A percentile compares a stretch with the other conserved stretches of the same genome.
phyloP scores from a whole-genome alignment of 2,888 invertebrate genomes.

The Eupithecia insigniata region DNA sequence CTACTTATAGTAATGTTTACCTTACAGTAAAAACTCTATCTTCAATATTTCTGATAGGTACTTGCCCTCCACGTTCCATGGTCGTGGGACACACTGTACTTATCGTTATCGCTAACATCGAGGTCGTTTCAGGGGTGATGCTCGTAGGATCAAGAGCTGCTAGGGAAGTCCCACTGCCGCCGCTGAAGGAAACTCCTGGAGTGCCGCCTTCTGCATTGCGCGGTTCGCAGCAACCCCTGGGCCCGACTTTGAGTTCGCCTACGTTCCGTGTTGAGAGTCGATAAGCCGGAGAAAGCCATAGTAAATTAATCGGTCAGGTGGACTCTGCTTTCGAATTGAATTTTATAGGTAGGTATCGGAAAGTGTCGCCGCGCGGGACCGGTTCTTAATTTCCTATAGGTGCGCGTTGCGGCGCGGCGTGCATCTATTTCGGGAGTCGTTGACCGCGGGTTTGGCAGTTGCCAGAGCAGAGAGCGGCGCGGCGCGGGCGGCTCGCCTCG shows the following conservation, averaged over 20 bases:
- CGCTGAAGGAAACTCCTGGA: no score
- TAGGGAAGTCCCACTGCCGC: no score
- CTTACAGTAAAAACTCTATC: no score
- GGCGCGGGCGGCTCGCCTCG: constrained; percentile 44
- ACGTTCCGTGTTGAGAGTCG: constrained; percentile 44
- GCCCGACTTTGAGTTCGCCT: constrained; percentile 7
- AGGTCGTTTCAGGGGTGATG: no score
- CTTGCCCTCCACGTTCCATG: no score
- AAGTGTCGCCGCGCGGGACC: constrained; percentile 70
- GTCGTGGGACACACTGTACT: no score
- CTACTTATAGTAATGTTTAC: no score
- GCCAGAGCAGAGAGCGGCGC: background rate
- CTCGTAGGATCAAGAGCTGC: no score
- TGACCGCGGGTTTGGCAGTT: constrained; percentile 58
- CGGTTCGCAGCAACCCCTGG: background rate
- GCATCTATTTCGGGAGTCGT: constrained; percentile 83
- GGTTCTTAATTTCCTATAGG: constrained; percentile 73
- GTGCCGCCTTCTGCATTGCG: no score
- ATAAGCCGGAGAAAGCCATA: constrained; percentile 71
- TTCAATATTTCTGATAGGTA: no score
- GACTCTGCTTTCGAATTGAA: constrained; percentile 80
- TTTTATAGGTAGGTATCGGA: constrained; percentile 69
- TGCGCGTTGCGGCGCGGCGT: constrained; percentile 69
- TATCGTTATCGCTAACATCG: no score
- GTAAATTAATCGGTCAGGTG: constrained; percentile 76